phyloP scores from a whole-genome alignment of 2,797 vertebrate species.

The Pseudotriccus pelzelni region DNA sequence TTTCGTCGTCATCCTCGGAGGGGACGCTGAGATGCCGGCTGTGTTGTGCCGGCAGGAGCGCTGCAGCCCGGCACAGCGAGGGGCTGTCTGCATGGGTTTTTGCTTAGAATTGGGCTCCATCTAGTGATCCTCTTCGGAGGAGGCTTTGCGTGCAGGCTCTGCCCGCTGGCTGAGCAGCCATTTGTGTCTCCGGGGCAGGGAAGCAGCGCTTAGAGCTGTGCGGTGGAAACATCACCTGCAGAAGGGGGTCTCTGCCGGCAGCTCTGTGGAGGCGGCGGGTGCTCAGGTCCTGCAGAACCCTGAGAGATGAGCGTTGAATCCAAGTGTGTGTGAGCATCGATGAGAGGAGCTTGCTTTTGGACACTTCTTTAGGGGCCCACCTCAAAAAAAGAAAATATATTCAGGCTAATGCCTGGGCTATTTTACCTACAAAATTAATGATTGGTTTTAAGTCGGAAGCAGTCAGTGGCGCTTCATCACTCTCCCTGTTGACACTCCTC shows the following conservation, averaged over 20 bases:
- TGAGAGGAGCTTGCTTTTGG: neutral
- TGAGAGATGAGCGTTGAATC: neutral
- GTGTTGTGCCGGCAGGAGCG: neutral
- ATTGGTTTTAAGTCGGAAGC: neutral
- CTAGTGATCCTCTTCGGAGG: neutral
- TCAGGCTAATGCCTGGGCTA: neutral
- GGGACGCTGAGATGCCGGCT: neutral
- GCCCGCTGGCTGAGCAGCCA: neutral
- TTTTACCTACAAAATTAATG: neutral
- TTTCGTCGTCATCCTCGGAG: neutral
- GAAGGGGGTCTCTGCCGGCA: neutral
- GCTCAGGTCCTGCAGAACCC: neutral
- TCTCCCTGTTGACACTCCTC: neutral
- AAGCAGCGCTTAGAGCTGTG: fast-evolving
- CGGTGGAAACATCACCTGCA: fast-evolving
- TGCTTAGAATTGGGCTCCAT: neutral
- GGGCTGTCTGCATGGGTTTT: neutral
- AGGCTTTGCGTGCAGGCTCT: neutral
- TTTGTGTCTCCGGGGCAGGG: neutral
- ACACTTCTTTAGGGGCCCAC: neutral
- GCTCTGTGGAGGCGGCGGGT: neutral
- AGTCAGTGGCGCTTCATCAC: neutral
- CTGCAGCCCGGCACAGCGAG: neutral
- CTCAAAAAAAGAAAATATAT: neutral
- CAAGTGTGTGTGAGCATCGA: neutral